Conservation (phyloP, 2,113 vertebrate species). For the Baryphthengus martii region DNA sequence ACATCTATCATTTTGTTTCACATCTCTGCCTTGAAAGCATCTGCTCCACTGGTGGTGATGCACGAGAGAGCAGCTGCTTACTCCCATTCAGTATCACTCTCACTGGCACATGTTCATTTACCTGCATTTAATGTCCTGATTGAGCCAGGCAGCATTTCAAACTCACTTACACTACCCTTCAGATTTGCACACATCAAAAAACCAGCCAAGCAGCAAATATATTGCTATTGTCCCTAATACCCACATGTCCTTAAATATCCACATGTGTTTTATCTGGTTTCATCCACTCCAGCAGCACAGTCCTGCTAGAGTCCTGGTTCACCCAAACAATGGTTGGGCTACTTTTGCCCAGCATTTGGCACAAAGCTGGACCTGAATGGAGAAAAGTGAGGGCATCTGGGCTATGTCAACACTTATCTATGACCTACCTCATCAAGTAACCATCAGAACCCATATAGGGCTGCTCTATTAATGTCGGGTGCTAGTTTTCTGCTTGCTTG, state of each 20-base stretch:
- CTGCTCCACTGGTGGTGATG: not conserved
- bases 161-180: not conserved
- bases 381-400: not conserved
- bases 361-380: not conserved
- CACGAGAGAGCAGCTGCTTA: not conserved
- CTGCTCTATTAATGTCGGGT: not conserved
- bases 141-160: not conserved
- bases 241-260: not conserved
- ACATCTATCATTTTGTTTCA: slow-evolving; percentile 19
- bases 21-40: slow-evolving; percentile 30
- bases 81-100: not conserved
- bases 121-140: not conserved
- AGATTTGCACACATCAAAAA: not conserved
- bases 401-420: not conserved
- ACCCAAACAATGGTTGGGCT: not conserved
- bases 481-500: not conserved
- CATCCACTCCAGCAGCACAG: not conserved
- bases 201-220: not conserved
- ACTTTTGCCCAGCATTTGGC: not conserved
- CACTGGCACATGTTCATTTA: not conserved
- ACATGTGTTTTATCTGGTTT: not conserved
- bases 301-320: not conserved
- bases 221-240: not conserved
- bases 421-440: not conserved
- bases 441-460: not conserved